Evolutionary conservation across 2,797 vertebrate species (phyloP).

Genomic region (Onychomys torridus): DNA sequence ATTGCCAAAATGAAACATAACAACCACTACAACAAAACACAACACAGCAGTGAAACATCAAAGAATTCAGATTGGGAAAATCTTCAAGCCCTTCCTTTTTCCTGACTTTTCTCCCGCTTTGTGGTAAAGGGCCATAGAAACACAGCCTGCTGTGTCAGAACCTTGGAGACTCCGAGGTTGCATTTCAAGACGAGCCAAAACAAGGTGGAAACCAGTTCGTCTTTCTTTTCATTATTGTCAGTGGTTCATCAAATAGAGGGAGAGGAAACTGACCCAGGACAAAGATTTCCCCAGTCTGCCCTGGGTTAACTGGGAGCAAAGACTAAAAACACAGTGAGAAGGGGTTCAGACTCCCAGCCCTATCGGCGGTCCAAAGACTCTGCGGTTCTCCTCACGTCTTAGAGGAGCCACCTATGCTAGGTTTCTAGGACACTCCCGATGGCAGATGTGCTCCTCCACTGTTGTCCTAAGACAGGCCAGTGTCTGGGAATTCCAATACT

Average conservation of each 20-base stretch:
- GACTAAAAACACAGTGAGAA: not conserved
- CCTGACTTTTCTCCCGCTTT: not conserved
- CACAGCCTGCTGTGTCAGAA: not conserved
- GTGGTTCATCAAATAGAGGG: conserved; percentile 23
- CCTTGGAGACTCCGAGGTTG: not conserved
- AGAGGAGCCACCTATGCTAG: not conserved
- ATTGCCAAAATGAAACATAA: not conserved
- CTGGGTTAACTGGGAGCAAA: not conserved
- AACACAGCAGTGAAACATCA: too few relatives aligned
- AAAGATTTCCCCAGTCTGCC: not conserved
- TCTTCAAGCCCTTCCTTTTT: conserved; percentile 35
- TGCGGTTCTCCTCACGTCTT: not conserved
- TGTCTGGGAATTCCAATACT: conserved; percentile 39
- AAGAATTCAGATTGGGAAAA: conserved; percentile 10
- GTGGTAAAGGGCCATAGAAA: conserved; percentile 15
- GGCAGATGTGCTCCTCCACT: not conserved
- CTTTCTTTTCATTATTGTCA: conserved; percentile 19
- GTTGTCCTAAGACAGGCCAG: conserved; percentile 19
- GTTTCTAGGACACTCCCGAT: not conserved
- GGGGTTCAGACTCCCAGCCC: not conserved
- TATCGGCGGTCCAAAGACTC: not conserved
- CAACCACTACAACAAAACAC: not conserved
- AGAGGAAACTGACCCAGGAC: not conserved
- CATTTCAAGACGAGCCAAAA: not conserved
- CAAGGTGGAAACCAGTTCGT: conserved; percentile 1